These are phyloP conservation scores for Gnatocerus cornutus DNA, from an alignment of 2,888 invertebrate species.

Conservation along the genomic window DNA sequence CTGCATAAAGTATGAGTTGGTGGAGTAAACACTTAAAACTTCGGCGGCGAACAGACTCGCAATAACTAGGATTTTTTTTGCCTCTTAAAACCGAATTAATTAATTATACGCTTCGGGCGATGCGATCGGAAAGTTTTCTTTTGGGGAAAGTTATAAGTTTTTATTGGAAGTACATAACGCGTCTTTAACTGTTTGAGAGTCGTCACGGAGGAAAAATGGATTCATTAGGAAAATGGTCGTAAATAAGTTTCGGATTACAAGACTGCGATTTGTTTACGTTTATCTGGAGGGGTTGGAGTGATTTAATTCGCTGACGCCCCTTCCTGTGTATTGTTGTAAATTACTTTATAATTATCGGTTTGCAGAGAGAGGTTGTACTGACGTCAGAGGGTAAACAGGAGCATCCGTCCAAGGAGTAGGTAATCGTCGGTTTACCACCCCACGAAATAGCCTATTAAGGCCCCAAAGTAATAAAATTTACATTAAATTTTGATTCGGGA, in stretches of 20 bases:
- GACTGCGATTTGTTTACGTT: slow-evolving; percentile 35
- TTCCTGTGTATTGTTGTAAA: slow-evolving; percentile 35
- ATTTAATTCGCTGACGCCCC: slow-evolving; percentile 31
- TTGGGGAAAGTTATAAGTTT: slow-evolving; percentile 19
- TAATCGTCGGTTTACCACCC: slow-evolving; percentile 39
- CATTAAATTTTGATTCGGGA: slow-evolving; percentile 37
- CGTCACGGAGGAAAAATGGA: slow-evolving; percentile 16
- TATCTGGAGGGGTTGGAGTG: slow-evolving; percentile 3
- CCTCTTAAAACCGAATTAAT: slow-evolving; percentile 17
- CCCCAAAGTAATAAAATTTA: slow-evolving; percentile 37
- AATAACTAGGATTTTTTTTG: slow-evolving; percentile 21
- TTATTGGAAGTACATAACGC: slow-evolving; percentile 22
- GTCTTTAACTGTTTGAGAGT: slow-evolving; percentile 3
- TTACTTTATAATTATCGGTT: slow-evolving; percentile 38
- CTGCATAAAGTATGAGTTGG: slow-evolving; percentile 43
- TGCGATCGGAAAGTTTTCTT: slow-evolving; percentile 12
- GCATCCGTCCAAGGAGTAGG: slow-evolving; percentile 38
- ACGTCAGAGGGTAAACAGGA: slow-evolving; percentile 34
- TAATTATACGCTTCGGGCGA: slow-evolving; percentile 19
- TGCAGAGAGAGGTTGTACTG: slow-evolving; percentile 19
- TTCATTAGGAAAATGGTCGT: slow-evolving; percentile 33
- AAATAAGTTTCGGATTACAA: slow-evolving; percentile 30
- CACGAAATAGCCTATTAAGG: slow-evolving; percentile 36
- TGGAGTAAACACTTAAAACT: slow-evolving; percentile 46
- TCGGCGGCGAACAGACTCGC: slow-evolving; percentile 1